These are phyloP conservation scores for Lymantria dispar DNA, from an alignment of 2,888 invertebrate species.

Conservation along the genomic window DNA sequence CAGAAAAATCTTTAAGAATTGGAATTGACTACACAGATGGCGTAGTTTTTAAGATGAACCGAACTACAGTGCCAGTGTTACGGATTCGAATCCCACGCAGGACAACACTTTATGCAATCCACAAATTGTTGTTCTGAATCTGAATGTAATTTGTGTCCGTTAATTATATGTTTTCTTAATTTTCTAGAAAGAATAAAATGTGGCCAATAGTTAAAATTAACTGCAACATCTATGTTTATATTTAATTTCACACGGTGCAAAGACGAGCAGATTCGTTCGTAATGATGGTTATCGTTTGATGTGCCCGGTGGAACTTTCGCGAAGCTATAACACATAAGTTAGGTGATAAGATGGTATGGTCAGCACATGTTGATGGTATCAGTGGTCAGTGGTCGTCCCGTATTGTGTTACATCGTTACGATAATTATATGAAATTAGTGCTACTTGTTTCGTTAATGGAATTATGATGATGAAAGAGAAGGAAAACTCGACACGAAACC, in stretches of 20 bases:
- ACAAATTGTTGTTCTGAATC: too few species aligned
- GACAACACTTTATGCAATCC: too few species aligned
- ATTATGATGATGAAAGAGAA: too few species aligned
- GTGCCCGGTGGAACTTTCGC: constrained; percentile 23
- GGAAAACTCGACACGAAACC: too few species aligned
- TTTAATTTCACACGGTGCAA: constrained; percentile 23
- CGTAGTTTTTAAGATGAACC: too few species aligned
- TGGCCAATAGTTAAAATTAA: not conserved
- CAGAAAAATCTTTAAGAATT: too few species aligned
- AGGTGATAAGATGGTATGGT: constrained; percentile 27
- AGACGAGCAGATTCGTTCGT: constrained; percentile 34
- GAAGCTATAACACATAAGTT: constrained; percentile 29
- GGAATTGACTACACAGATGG: too few species aligned
- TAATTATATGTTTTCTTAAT: constrained; percentile 1
- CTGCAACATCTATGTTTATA: constrained; percentile 17
- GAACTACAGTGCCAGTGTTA: too few species aligned
- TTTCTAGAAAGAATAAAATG: not conserved
- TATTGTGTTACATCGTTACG: constrained; percentile 19
- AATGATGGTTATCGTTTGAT: constrained; percentile 29
- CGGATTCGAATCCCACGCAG: too few species aligned
- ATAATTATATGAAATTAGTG: constrained; percentile 2
- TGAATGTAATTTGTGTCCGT: too few species aligned
- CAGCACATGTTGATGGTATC: constrained; percentile 21
- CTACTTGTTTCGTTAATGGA: not conserved
- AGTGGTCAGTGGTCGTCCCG: constrained; percentile 12